Base-by-base conservation (phyloP, 2,888 invertebrate species). In the Acleris laterana region DNA sequence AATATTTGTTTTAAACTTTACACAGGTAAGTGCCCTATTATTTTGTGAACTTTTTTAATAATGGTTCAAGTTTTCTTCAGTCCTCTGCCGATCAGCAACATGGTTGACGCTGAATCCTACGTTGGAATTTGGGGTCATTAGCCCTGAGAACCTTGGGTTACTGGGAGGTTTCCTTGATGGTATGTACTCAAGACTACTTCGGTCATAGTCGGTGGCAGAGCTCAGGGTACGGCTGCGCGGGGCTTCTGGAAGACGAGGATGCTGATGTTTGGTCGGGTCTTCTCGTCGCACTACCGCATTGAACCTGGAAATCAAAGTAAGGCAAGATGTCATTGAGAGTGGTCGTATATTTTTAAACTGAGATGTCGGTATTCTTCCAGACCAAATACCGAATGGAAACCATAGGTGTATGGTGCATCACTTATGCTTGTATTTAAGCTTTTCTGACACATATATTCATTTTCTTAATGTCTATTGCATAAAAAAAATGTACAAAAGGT, bases 211-310 rank as follows among this genome's bases (percentile, higher is more conserved):
- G 7, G 63, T 72, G 6, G 59, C 71, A 0, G 79, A 71, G 2
- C 74, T 68, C 62, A 61, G 25, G 0, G 74, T 74, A 56, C 72
- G 77, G 63, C 76, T 80, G 17, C 76, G 75, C 0, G 76, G 65
- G 28, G 72, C 73, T 13, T 75, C 59, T 0, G 67, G 50, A 13
- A 60, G 71, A 13, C 72, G 75, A 20, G 80, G 59, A 32, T 77
- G 77, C 66, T 81, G 79, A 63, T 82, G 87, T 51, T 79, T 81
- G 3, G 76, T 77, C 3, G 85, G 79, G 28, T 83, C 87, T 44
- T 83, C 78, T 68, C 89, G 81, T 68, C 80, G 83, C 0, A 90
- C 89, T 3, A 88, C 81, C n/a, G 89, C 89, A 48, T 88, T 89
- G 57, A 89, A 89, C 66, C 89, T 89, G 75, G 17, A 61, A 67